These are phyloP conservation scores for Larimichthys crocea DNA, from an alignment of 2,113 vertebrate genomes.

Conservation along the genomic window DNA sequence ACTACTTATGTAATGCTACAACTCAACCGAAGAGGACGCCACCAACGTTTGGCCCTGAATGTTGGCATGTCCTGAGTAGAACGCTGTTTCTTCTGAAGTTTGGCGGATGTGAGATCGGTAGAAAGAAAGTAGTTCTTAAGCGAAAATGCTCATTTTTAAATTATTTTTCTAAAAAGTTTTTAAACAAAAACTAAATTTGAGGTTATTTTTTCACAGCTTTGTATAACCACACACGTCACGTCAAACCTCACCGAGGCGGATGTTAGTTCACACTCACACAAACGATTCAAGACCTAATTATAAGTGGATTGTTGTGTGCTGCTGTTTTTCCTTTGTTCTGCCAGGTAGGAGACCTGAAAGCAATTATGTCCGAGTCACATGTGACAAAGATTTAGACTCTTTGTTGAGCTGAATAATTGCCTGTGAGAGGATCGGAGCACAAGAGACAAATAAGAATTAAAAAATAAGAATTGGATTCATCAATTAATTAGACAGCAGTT, in stretches of 20 bases:
- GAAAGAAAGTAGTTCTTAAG: too few species aligned
- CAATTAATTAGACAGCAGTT: not conserved
- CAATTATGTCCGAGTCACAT: slow-evolving; percentile 31
- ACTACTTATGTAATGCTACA: too few species aligned
- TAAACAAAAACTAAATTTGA: too few species aligned
- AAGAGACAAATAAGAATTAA: not conserved
- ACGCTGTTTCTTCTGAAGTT: too few species aligned
- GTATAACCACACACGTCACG: slow-evolving; percentile 28
- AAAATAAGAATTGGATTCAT: not conserved
- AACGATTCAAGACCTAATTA: slow-evolving; percentile 43
- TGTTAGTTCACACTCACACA: slow-evolving; percentile 22
- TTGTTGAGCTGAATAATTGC: slow-evolving; percentile 15
- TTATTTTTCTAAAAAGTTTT: not conserved
- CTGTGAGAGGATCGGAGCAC: not conserved
- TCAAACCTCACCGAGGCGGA: slow-evolving; percentile 28
- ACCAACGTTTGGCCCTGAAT: too few species aligned
- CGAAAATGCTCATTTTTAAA: too few species aligned
- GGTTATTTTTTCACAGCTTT: not conserved
- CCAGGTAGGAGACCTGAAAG: slow-evolving; percentile 24
- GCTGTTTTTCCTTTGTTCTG: slow-evolving; percentile 48
- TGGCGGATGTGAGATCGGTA: too few species aligned
- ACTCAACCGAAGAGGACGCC: too few species aligned
- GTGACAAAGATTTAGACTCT: slow-evolving; percentile 17
- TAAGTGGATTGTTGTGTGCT: slow-evolving; percentile 17
- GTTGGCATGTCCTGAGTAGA: too few species aligned